Base-by-base conservation (phyloP, 1,140 invertebrate genomes). In the Aphaenogaster ashmeadi region DNA sequence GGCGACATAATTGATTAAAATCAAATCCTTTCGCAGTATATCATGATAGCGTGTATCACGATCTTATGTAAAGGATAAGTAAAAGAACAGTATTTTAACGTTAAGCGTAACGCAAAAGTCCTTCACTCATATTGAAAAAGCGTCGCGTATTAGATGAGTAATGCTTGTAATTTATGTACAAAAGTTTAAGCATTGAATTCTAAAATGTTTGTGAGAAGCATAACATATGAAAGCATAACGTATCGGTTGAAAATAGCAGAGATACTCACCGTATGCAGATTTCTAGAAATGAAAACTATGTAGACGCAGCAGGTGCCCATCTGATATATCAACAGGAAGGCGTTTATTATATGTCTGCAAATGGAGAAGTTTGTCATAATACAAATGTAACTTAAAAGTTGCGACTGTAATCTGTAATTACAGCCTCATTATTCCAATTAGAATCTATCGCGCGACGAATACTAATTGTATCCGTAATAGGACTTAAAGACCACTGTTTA, bases 301-400 rank as follows among this genome's bases (percentile, higher is more conserved):
- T 99, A 99, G 4, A 98, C 98, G 94, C 98, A 98, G 93, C 98
- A 98, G 86, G 98, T 98, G 50, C 98, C 98, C 92, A 98, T 94
- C 94, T 99, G 98, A 91, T 98, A 98, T 67, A 98, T 96, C 84
- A 98, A 94, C 21, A 99, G 95, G 92, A 98, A 98, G 0, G 94
- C 89, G 89, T 97, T 98, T 5, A 97, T 96, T 33, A 97, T 90
- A 81, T 96, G 95, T 18, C 97, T 97, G 92, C 38, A 88, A 94
- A 92, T 87, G 81, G 52, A 72, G 4, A 36, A 3, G 9, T 41
- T 54, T 79, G 27, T 62, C 9, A 69, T 66, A 18, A 47, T 33
- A n/a, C 4, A 56, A 0, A 27, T 21, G 36, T 18, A 36, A 33
- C 1, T 8, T 47, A 18, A 69, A 36, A 77, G 4, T 83, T 64